Percentiles rank a stretch among this genome's conserved stretches.
Conservation (phyloP, 2,888 invertebrate species). For the Ophonus ardosiacus region DNA sequence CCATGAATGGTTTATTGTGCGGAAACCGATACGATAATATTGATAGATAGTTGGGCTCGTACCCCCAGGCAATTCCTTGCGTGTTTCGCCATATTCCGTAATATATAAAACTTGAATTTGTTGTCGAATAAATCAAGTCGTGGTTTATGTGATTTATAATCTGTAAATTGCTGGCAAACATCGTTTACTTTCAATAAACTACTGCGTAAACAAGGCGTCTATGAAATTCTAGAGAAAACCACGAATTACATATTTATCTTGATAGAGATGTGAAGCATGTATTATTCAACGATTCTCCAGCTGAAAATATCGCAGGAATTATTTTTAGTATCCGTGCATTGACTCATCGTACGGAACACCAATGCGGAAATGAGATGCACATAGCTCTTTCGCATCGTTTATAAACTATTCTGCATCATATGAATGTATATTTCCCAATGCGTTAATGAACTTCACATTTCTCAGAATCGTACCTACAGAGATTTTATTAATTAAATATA, state of each 20-base stretch:
- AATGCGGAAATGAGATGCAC: conserved; percentile 6
- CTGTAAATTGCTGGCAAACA: conserved; percentile 33
- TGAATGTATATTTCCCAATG: neutral
- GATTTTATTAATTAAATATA: no score
- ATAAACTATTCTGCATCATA: neutral
- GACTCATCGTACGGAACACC: conserved; percentile 15
- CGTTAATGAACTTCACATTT: no score
- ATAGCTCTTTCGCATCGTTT: neutral
- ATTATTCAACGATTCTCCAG: neutral
- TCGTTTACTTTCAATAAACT: conserved; percentile 30
- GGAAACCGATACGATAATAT: conserved; percentile 62
- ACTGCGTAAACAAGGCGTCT: neutral
- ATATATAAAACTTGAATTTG: conserved; percentile 47
- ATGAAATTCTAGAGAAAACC: neutral
- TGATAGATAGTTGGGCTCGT: conserved; percentile 54
- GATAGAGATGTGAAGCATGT: neutral
- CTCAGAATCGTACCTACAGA: no score
- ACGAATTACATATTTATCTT: neutral
- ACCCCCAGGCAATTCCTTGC: conserved; percentile 4
- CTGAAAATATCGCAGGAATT: conserved; percentile 16
- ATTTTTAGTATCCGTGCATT: conserved; percentile 33
- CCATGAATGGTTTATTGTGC: conserved; percentile 60
- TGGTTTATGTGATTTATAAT: conserved; percentile 22
- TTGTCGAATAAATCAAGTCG: conserved; percentile 24
- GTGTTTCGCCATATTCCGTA: conserved; percentile 44